Evolutionary conservation across 2,888 invertebrate genomes (phyloP), one percentile per base, ranked within the genome.

Genomic region (Subacronicta megacephala): DNA sequence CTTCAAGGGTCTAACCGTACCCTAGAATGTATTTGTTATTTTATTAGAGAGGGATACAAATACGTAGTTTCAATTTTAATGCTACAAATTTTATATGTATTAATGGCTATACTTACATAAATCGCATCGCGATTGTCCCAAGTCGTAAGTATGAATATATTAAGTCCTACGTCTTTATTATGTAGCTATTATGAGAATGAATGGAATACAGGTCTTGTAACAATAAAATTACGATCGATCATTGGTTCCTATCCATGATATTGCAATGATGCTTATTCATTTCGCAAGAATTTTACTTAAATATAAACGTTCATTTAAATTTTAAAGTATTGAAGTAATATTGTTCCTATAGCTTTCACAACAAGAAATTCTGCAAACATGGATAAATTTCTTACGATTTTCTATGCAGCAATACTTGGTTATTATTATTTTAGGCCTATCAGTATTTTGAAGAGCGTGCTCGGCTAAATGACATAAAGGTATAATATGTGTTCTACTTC

Each of bases 401-500:
- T 12, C 0, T 29, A 12, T 29, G 3, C 12, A 12, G 12, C 12
- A 29, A 29, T 23, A 9, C 1, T 9, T 23, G 6, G 23, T 1
- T 12, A 18, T 36, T 16, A 9, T 7, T n/a, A 41, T 37, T 20
- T 29, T 69, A 58, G 61, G 63, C 66, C 54, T 65, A 67, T 64
- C 70, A 54, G 56, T 65, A 79, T 75, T 31, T 81, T 80, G 78
- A 75, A 78, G 68, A 82, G 74, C 80, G 77, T 83, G 84, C 76
- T 72, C 2, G 10, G 2, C 26, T 26, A 76, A 74, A 82, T 83
- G 80, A 85, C 77, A 84, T 80, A 83, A 81, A 82, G 79, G 78
- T 72, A 77, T 77, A 78, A 77, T 77, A 78, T 78, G 71, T 83
- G 72, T 81, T 79, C 71, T 77, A 86, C 83, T 90, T 90, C 89